These are phyloP conservation scores for Scopus umbretta DNA, from an alignment of 2,113 vertebrate genomes.

Conservation along the genomic window DNA sequence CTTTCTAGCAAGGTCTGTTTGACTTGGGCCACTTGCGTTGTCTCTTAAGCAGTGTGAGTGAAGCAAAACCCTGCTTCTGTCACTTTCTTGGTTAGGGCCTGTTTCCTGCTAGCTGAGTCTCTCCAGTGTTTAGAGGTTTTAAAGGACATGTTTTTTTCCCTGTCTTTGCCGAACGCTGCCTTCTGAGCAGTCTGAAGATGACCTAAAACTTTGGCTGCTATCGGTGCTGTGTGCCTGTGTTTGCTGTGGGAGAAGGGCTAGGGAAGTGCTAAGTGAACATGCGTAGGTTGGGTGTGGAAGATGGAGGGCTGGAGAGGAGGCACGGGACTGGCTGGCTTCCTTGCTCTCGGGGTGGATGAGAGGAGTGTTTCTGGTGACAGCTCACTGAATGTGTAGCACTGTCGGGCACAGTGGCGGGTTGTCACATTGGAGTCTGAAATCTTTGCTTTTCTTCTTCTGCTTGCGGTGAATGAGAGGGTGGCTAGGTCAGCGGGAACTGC, in stretches of 20 bases:
- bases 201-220: background rate
- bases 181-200: background rate
- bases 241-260: background rate
- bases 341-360: background rate
- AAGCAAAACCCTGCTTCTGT: background rate
- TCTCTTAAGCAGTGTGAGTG: background rate
- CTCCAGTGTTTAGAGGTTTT: background rate
- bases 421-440: background rate
- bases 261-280: background rate
- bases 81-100: background rate
- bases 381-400: background rate
- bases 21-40: background rate
- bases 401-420: background rate
- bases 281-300: background rate
- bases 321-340: background rate
- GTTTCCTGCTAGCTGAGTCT: background rate
- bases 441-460: background rate
- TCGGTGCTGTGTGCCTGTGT: background rate
- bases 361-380: background rate
- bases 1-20: too few relatives aligned
- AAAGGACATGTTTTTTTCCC: background rate
- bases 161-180: background rate
- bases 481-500: background rate
- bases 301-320: background rate
- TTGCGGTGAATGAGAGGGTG: background rate